Percentiles rank a stretch among this genome's conserved stretches.
Evolutionary conservation across 2,797 vertebrate genomes (phyloP).

Genomic region (Crypturellus tataupa): DNA sequence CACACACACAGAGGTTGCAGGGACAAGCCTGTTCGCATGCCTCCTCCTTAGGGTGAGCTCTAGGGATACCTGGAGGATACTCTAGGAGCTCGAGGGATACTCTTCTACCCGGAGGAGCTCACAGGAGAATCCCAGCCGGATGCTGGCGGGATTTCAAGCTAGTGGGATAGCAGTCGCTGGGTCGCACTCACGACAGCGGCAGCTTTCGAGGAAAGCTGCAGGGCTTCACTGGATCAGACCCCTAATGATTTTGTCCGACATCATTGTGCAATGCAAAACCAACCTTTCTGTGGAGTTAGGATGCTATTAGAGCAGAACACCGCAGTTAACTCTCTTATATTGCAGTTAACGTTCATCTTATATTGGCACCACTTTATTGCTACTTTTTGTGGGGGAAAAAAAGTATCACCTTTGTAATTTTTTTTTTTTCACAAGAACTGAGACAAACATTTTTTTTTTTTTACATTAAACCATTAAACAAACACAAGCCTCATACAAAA

Average conservation of each 20-base stretch:
- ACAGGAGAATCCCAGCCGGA: background rate
- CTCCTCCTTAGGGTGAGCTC: background rate
- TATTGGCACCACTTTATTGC: background rate
- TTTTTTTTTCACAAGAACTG: background rate
- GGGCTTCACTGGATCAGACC: background rate
- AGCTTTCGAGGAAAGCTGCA: constrained; percentile 19
- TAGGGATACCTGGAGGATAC: background rate
- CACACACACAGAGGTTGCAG: background rate
- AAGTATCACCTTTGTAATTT: background rate
- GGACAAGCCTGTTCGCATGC: background rate
- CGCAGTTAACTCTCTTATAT: background rate
- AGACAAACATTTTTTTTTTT: background rate
- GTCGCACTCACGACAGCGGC: rapidly evolving
- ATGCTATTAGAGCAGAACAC: background rate
- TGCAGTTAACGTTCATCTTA: background rate
- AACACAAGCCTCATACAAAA: constrained; percentile 36
- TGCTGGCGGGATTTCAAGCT: background rate
- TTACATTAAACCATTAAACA: background rate
- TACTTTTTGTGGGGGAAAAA: background rate
- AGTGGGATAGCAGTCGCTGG: background rate
- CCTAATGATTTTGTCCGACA: background rate
- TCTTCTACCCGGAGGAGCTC: background rate
- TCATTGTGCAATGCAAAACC: background rate
- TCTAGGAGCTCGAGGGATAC: background rate
- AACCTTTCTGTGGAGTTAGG: background rate